Base-by-base conservation (phyloP, 1,140 invertebrate species). In the Tribolium madens region DNA sequence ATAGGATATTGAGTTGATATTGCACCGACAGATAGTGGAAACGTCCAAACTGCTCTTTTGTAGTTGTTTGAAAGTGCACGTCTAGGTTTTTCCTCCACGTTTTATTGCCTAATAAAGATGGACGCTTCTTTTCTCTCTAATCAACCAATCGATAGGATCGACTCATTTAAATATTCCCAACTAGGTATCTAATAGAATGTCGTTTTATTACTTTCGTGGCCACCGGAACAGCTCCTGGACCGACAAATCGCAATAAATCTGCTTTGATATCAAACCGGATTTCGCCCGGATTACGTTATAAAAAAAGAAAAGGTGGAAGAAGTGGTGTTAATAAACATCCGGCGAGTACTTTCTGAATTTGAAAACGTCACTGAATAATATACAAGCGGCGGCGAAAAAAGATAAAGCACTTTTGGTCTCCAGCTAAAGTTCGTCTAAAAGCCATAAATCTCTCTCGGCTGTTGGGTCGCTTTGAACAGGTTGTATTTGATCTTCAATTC, bases 1-100 rank as follows among this genome's bases (percentile, higher is more conserved):
- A 42, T 26, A 64, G 57, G 57, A 64, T 64, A 64, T 64, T 33
- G 57, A 64, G 57, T 64, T 64, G 57, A 64, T 64, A 64, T 33
- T 64, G 57, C 57, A 33, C 52, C 26, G 26, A 64, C 57, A 64
- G 57, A 64, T 64, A 64, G 57, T 64, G 57, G 52, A 57, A 57
- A 57, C 52, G 18, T 57, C 18, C 15, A 64, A 64, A 64, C 57
- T 64, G 57, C 57, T 64, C 57, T 64, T 64, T 64, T 64, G 57
- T 64, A 33, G 15, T 57, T 31, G 21, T 57, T 57, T n/a, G 14
- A 57, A 57, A 57, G 18, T 64, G 57, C 21, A 64, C 57, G 57
- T 64, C 57, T 64, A 64, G 57, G 52, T 57, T 57, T 64, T 64
- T 64, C 52, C 17, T 18, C 52, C 18, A 57, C 52, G 15, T 57